These are phyloP conservation scores for Umimayanthus kanabou DNA, from an alignment of 92 coral and sea anemone species.

Conservation along the genomic window DNA sequence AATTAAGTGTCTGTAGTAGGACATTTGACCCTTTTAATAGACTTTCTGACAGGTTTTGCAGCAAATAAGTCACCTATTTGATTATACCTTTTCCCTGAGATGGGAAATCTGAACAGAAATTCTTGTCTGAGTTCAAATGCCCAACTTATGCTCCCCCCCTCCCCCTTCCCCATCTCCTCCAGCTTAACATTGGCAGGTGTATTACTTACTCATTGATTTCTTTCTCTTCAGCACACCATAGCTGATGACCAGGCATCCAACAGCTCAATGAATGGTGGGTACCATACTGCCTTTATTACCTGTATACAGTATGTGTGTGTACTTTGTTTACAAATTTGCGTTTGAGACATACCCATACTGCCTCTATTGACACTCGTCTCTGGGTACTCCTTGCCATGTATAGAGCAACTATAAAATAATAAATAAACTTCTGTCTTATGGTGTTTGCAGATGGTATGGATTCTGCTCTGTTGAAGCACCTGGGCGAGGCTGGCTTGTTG, in stretches of 20 bases:
- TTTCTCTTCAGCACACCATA: conserved; percentile 32
- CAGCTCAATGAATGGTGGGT: conserved; percentile 23
- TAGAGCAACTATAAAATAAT: not conserved
- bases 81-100: no score
- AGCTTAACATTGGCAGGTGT: not conserved
- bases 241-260: conserved; percentile 37
- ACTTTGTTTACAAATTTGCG: not conserved
- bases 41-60: no score
- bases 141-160: no score
- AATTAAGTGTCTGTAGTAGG: no score
- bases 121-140: no score
- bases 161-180: no score
- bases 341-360: no score
- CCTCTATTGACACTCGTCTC: no score
- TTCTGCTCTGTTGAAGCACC: conserved; percentile 87
- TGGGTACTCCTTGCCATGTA: no score
- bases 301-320: not conserved
- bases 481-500: conserved; percentile 93
- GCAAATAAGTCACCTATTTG: no score
- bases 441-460: conserved; percentile 49
- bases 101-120: not conserved
- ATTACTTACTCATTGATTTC: not conserved
- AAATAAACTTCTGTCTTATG: not conserved
- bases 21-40: no score
- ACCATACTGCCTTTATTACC: not conserved